Percentiles rank a stretch among this genome's conserved stretches.
phyloP scores from a whole-genome alignment of 2,113 vertebrate species.

The Tonatia bakeri region DNA sequence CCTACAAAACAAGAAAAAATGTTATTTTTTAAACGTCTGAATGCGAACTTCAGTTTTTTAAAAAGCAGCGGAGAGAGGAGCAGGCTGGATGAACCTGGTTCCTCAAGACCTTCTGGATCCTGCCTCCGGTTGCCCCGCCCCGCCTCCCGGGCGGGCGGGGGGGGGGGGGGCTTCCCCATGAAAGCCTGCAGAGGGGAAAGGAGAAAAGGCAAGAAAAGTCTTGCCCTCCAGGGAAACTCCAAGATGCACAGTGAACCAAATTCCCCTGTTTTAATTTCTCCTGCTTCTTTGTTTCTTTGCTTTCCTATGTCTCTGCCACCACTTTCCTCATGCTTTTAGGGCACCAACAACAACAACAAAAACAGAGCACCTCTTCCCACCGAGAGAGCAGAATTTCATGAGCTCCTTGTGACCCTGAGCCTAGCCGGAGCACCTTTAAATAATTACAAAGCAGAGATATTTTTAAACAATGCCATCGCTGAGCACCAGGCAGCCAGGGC shows the following conservation, averaged over 20 bases:
- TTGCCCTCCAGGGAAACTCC: background rate
- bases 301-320: background rate
- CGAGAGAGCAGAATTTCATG: background rate
- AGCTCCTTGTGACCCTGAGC: background rate
- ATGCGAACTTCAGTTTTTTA: background rate
- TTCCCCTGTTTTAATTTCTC: background rate
- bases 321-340: background rate
- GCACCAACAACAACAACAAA: background rate
- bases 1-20: background rate
- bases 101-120: accelerated
- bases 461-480: background rate
- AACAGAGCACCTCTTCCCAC: background rate
- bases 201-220: background rate
- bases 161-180: background rate
- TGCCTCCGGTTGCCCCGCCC: background rate
- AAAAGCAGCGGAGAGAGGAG: background rate
- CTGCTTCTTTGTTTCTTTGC: background rate
- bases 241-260: background rate
- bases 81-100: background rate
- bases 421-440: background rate
- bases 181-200: background rate
- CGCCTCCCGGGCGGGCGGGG: too few relatives aligned
- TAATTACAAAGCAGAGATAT: background rate
- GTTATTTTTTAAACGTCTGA: background rate
- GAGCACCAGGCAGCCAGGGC: background rate